Conservation (phyloP, 2,797 vertebrate species). For the Paguma larvata region DNA sequence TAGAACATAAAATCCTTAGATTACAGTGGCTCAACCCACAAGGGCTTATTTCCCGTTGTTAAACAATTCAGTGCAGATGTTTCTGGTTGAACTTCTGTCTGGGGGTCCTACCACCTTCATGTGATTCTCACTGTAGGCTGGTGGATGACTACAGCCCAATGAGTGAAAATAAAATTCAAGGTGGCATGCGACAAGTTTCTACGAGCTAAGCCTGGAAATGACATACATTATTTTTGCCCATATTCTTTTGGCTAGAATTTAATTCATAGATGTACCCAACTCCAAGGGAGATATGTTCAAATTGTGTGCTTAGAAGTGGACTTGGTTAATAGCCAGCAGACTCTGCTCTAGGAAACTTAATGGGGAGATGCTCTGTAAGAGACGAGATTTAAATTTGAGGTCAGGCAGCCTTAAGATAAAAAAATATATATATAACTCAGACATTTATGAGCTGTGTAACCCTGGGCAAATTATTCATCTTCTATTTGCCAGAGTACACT, state of each 20-base stretch:
- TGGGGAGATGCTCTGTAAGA: neutral
- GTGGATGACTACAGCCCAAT: neutral
- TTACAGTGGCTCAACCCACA: neutral
- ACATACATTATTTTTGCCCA: neutral
- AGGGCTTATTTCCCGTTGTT: neutral
- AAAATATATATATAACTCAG: neutral
- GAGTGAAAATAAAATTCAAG: neutral
- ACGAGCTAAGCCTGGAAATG: neutral
- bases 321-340: conserved; percentile 49
- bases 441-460: conserved; percentile 8
- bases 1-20: neutral
- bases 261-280: neutral
- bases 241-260: conserved; percentile 43
- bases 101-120: no score
- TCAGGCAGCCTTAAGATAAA: conserved; percentile 42
- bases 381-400: conserved; percentile 27
- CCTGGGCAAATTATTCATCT: conserved; percentile 10
- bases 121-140: neutral
- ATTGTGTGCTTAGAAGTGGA: neutral
- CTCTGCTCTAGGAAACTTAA: neutral
- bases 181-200: neutral
- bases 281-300: conserved; percentile 34
- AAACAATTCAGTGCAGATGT: neutral
- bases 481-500: neutral
- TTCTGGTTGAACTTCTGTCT: neutral